Percentiles rank a stretch among this genome's conserved stretches.
phyloP scores from a whole-genome alignment of 2,888 invertebrate genomes.

The Drosophila incognita region DNA sequence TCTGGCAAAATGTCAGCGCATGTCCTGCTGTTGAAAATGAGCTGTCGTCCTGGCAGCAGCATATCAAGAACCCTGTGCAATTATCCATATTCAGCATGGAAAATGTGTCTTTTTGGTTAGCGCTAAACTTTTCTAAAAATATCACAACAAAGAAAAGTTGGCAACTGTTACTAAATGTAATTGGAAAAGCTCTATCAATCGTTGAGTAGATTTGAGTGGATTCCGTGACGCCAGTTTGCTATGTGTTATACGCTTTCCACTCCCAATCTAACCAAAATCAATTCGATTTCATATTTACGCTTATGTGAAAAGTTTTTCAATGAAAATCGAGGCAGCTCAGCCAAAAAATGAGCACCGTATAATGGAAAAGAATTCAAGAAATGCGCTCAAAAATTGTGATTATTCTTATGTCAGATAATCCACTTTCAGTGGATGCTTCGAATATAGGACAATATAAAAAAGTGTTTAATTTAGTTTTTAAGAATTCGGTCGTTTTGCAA shows the following conservation, averaged over 20 bases:
- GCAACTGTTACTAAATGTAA: conserved; percentile 37
- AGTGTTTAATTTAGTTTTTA: background rate
- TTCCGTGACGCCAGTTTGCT: background rate
- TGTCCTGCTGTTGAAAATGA: conserved; percentile 71
- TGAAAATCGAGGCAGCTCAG: conserved; percentile 50
- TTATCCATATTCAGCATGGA: background rate
- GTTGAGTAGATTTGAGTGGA: conserved; percentile 27
- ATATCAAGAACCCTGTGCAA: conserved; percentile 8
- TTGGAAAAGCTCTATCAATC: conserved; percentile 49
- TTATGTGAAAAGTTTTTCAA: conserved; percentile 78
- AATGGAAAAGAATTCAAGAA: conserved; percentile 29
- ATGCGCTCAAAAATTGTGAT: background rate
- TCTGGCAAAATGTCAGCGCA: conserved; percentile 69
- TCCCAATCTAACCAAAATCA: conserved; percentile 62
- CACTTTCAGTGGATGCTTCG: background rate
- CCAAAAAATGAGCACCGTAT: conserved; percentile 11
- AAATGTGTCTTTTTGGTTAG: conserved; percentile 9
- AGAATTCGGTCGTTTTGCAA: background rate
- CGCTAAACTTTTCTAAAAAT: conserved; percentile 23
- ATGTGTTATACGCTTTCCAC: background rate
- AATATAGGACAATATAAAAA: background rate
- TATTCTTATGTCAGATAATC: background rate
- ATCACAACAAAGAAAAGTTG: conserved; percentile 17
- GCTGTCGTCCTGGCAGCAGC: conserved; percentile 44
- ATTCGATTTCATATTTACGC: conserved; percentile 74